phyloP scores from a whole-genome alignment of 2,113 vertebrate genomes.

The Regulus satrapa region DNA sequence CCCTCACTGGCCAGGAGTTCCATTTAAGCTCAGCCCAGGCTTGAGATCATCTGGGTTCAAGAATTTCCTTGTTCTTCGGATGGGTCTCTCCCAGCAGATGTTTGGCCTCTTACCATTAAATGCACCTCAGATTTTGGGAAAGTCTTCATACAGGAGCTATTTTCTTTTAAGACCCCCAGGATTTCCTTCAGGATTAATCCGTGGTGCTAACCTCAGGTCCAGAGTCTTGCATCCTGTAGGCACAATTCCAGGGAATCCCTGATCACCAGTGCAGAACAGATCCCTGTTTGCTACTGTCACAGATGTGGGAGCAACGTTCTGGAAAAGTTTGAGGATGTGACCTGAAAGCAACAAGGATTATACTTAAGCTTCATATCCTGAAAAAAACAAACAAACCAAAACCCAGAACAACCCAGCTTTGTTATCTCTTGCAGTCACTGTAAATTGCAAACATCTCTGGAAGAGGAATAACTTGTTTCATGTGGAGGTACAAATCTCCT shows the following conservation, averaged over 20 bases:
- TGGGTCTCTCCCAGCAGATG: not conserved
- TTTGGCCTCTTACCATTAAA: not conserved
- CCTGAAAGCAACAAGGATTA: not conserved
- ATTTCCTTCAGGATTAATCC: not conserved
- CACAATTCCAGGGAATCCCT: not conserved
- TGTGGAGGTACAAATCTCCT: not conserved
- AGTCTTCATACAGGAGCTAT: not conserved
- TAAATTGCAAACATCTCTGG: not conserved
- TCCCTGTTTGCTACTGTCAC: not conserved
- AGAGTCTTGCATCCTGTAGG: not conserved
- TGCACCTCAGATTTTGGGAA: not conserved
- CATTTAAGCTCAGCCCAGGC: not conserved
- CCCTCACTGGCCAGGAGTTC: not conserved
- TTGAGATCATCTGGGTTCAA: not conserved
- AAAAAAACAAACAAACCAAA: not conserved
- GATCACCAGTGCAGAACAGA: not conserved
- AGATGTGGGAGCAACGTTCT: not conserved
- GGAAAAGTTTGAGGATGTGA: not conserved
- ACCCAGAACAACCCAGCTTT: not conserved
- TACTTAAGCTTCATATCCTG: not conserved
- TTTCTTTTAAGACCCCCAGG: not conserved
- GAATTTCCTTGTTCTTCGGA: not conserved
- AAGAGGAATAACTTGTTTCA: not conserved
- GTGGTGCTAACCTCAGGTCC: not conserved
- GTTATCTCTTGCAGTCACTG: not conserved